These are phyloP conservation scores for Parnassius glacialis DNA, from an alignment of 2,888 invertebrate genomes.

Conservation along the genomic window DNA sequence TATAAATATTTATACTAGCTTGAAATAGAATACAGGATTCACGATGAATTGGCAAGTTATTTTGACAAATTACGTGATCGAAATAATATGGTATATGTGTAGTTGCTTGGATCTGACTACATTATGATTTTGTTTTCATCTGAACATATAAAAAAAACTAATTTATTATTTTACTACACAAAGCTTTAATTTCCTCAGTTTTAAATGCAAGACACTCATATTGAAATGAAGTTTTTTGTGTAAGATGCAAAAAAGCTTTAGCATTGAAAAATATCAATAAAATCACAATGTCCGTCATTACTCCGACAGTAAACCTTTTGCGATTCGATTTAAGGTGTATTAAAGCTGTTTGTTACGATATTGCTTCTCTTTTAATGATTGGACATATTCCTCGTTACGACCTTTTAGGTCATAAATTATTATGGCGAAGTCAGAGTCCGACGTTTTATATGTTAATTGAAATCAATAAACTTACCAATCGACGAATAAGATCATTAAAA, in stretches of 20 bases:
- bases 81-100: no score
- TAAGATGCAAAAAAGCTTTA: background rate
- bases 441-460: constrained; percentile 54
- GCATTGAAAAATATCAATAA: constrained; percentile 12
- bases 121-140: no score
- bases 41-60: no score
- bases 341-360: constrained; percentile 27
- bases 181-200: no score
- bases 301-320: constrained; percentile 18
- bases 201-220: no score
- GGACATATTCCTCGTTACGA: constrained; percentile 32
- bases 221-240: no score
- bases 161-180: no score
- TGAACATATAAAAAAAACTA: no score
- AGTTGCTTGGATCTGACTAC: no score
- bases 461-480: constrained; percentile 5
- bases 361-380: constrained; percentile 27
- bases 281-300: constrained; percentile 20
- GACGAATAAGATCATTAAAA: background rate
- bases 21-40: no score
- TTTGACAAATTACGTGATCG: no score
- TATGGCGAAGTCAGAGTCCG: constrained; percentile 35
- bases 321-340: constrained; percentile 25
- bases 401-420: constrained; percentile 39
- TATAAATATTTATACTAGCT: no score